Evolutionary conservation across 1,140 invertebrate species (phyloP).

Genomic region (Philotrypesis tridentata): DNA sequence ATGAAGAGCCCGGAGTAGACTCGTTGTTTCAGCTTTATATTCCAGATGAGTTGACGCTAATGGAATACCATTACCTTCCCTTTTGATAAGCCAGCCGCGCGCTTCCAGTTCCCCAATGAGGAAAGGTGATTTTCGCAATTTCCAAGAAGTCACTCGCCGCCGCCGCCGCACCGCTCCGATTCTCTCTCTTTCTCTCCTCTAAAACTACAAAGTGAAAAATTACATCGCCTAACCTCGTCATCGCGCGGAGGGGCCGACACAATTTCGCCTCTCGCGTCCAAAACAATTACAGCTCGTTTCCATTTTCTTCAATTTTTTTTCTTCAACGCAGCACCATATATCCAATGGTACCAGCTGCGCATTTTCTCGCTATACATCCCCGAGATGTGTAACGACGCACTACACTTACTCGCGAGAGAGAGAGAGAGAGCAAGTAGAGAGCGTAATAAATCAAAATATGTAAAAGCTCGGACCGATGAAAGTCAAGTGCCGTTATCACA

Average conservation of each 20-base stretch:
- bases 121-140: slow-evolving; percentile 26
- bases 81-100: slow-evolving; percentile 47
- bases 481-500: slow-evolving; percentile 42
- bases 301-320: no score
- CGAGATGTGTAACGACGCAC: no score
- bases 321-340: no score
- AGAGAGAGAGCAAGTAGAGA: neutral
- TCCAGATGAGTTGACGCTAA: slow-evolving; percentile 56
- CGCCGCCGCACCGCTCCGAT: no score
- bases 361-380: no score
- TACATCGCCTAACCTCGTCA: neutral
- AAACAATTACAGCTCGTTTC: neutral
- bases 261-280: neutral
- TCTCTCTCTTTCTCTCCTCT: no score
- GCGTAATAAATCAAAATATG: slow-evolving; percentile 23
- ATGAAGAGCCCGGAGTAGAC: slow-evolving; percentile 44
- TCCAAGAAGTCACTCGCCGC: slow-evolving; percentile 12
- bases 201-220: slow-evolving; percentile 25
- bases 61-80: slow-evolving; percentile 58
- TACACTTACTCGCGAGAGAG: no score
- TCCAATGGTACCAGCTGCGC: no score
- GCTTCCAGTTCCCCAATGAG: neutral
- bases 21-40: slow-evolving; percentile 60
- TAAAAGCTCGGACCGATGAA: neutral
- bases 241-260: no score